Percentiles rank a stretch among this genome's conserved stretches.
These are phyloP conservation scores for Miichthys miiuy DNA, from an alignment of 2,797 vertebrate genomes.

Conservation along the genomic window DNA sequence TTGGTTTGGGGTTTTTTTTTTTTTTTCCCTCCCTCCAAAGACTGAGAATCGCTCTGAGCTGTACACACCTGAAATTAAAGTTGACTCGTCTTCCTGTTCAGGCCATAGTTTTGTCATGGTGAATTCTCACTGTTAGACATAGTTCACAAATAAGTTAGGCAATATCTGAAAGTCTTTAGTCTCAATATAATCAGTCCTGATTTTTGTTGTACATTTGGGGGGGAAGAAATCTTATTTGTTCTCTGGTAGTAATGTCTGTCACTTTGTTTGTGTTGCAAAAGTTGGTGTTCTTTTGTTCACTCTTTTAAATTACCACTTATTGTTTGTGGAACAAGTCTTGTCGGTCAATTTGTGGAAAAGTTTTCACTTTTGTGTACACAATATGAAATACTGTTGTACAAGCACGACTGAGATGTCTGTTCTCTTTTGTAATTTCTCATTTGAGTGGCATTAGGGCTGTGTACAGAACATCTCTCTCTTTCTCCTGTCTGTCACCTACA, in stretches of 20 bases:
- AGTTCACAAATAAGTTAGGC: slow-evolving; percentile 21
- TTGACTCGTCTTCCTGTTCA: slow-evolving; percentile 59
- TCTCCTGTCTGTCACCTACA: slow-evolving; percentile 87
- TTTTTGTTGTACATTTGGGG: slow-evolving; percentile 31
- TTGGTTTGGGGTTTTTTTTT: slow-evolving; percentile 15
- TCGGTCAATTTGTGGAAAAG: slow-evolving; percentile 31
- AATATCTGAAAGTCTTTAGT: slow-evolving; percentile 27
- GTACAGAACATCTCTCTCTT: slow-evolving; percentile 75
- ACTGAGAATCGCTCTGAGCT: slow-evolving; percentile 27
- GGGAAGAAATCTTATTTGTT: slow-evolving; percentile 4
- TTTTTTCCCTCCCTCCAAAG: not conserved
- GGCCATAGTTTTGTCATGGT: slow-evolving; percentile 38
- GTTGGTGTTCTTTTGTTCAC: slow-evolving; percentile 20
- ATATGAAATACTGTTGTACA: slow-evolving; percentile 55
- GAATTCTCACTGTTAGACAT: slow-evolving; percentile 8
- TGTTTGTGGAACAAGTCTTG: slow-evolving; percentile 41
- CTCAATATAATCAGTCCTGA: not conserved
- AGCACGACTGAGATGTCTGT: slow-evolving; percentile 59
- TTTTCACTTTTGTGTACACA: slow-evolving; percentile 31
- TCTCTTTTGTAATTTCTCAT: slow-evolving; percentile 54
- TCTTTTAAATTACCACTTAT: slow-evolving; percentile 15
- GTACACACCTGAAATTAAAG: slow-evolving; percentile 46
- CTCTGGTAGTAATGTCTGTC: slow-evolving; percentile 31
- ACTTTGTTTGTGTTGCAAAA: slow-evolving; percentile 34
- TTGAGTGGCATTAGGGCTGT: slow-evolving; percentile 77